Conservation (phyloP, 2,797 vertebrate species). For the Falco cherrug region DNA sequence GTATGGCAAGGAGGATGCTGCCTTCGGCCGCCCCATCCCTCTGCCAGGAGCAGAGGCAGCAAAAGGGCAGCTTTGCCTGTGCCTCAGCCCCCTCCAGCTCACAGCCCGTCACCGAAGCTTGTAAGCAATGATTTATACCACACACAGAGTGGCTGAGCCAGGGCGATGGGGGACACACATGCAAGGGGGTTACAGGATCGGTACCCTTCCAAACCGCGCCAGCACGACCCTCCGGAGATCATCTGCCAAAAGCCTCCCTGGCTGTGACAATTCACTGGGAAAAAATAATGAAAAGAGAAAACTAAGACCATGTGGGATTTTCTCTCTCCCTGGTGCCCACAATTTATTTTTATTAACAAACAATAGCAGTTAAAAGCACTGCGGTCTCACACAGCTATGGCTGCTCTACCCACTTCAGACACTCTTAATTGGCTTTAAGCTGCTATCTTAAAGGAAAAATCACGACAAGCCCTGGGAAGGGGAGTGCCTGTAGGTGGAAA, state of each 20-base stretch:
- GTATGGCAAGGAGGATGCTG: neutral
- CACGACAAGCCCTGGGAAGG: neutral
- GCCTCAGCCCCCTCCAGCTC: neutral
- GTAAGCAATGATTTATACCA: accelerated
- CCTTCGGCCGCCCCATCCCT: neutral
- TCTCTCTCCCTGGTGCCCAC: neutral
- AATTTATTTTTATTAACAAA: slow-evolving; percentile 68
- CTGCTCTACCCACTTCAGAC: neutral
- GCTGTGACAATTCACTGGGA: neutral
- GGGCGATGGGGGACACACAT: neutral
- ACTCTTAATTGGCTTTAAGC: neutral
- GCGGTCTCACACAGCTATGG: neutral
- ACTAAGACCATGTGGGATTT: neutral
- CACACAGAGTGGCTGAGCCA: neutral
- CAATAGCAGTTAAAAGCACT: slow-evolving; percentile 29
- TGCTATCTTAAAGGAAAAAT: neutral
- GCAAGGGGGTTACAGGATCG: neutral
- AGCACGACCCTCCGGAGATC: neutral
- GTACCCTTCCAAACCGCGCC: neutral
- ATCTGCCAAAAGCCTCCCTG: neutral
- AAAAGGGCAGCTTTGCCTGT: neutral
- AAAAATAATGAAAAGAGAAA: neutral
- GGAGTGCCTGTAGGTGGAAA: neutral
- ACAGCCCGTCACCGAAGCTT: accelerated
- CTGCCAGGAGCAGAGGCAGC: neutral